Evolutionary conservation across 2,113 vertebrate species (phyloP), one percentile per base, ranked within the genome.

Genomic region (Podocnemis expansa): DNA sequence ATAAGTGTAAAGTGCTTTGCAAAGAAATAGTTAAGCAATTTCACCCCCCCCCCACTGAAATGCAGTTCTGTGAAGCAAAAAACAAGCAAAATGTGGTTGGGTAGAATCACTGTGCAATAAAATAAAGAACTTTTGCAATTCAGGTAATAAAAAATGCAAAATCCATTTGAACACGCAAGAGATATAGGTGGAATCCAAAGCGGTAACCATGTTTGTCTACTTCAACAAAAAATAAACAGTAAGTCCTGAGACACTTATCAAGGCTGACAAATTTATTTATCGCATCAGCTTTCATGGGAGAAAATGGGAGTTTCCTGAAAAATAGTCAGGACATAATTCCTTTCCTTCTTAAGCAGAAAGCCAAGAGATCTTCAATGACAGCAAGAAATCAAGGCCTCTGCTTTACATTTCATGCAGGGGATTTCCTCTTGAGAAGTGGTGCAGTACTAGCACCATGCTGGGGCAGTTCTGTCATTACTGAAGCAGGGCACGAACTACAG

Each of bases 371-470:
- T n/a, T 67, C 34, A n/a, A 21, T n/a, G 52, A 83, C 41, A 43
- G 6, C 27, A 84, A 63, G 78, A 86, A 70, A 58, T 25, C 3
- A 93, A 94, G 94, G 81, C 27, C 80, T 25, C 3, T 4, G 75
- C 19, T 88, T 91, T 84, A 58, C 83, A 22, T 88, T 93, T 58
- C 78, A 67, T 58, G 45, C 45, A 54, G 82, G 93, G 41, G 73
- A 84, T 47, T 89, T 91, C 22, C 31, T 67, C 21, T 54, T 60
- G 91, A 96, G 80, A 94, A 94, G 84, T 85, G 82, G n/a, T 29
- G 22, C 10, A 80, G 54, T 49, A 52, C 75, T 80, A 67, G 82
- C 78, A 93, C 52, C 0, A 0, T 82, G 73, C 45, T 41, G 58
- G 13, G 43, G 34, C 89, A 84, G 31, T 34, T 34, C 82, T 87